phyloP scores from a whole-genome alignment of 2,797 vertebrate species.

The Sebastes paucispinis region DNA sequence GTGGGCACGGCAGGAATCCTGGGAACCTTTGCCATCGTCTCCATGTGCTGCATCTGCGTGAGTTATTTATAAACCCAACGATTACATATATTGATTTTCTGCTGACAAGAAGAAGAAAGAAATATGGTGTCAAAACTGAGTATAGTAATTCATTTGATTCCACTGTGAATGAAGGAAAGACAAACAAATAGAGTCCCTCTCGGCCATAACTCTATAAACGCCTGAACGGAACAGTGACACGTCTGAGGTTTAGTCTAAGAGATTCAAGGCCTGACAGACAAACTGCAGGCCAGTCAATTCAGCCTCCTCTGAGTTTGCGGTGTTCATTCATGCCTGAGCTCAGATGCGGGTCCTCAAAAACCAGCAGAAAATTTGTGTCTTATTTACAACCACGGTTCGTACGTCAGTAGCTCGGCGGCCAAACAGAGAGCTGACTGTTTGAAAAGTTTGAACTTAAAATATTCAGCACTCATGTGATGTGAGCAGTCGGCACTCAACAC shows the following conservation, averaged over 20 bases:
- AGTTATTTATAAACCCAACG: slow-evolving; percentile 65
- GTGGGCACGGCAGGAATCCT: slow-evolving; percentile 94
- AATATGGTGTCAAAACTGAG: background rate
- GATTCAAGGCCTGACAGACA: background rate
- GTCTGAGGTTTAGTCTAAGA: background rate
- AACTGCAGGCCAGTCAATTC: background rate
- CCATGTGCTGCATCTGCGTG: slow-evolving; percentile 94
- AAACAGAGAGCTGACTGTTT: slow-evolving; percentile 65
- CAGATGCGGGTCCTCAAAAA: background rate
- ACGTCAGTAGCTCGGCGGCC: slow-evolving; percentile 39
- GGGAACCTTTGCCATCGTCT: slow-evolving; percentile 91
- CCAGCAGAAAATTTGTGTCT: slow-evolving; percentile 28
- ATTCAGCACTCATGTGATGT: slow-evolving; percentile 56
- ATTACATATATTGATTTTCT: background rate
- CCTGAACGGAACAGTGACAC: background rate
- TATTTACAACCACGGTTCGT: slow-evolving; percentile 5
- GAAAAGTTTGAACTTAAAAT: slow-evolving; percentile 30
- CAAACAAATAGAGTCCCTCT: background rate
- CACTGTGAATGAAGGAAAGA: background rate
- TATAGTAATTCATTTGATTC: too few species aligned
- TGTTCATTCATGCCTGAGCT: background rate
- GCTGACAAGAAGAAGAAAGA: background rate
- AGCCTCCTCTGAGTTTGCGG: background rate
- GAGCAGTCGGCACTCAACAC: slow-evolving; percentile 3
- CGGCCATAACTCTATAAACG: background rate